Evolutionary conservation across 2,888 invertebrate genomes (phyloP).

Genomic region (Eumerus sabulonum): DNA sequence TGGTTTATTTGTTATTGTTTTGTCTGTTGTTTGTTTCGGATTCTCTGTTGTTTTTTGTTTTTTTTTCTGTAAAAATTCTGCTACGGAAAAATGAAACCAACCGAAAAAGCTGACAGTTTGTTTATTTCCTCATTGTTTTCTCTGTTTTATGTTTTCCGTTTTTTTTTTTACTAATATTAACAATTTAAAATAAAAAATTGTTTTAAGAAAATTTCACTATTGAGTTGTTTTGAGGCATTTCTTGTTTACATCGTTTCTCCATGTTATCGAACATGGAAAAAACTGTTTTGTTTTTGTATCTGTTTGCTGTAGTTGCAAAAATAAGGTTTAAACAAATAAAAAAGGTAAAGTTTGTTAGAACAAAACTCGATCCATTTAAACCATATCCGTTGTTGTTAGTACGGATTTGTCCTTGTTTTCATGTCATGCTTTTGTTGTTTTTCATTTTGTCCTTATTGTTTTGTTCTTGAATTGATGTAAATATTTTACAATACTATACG

Average conservation of each 20-base stretch:
- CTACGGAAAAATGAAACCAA: conserved; percentile 69
- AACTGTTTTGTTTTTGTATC: conserved; percentile 3
- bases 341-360: conserved; percentile 31
- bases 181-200: conserved; percentile 53
- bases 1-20: conserved; percentile 19
- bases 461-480: conserved; percentile 50
- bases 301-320: conserved; percentile 42
- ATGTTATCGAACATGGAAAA: too few species aligned
- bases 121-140: conserved; percentile 7
- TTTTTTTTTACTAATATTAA: conserved; percentile 44
- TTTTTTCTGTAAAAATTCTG: conserved; percentile 65
- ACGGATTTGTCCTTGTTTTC: conserved; percentile 4
- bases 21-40: too few species aligned
- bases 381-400: conserved; percentile 12
- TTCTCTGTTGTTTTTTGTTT: conserved; percentile 51
- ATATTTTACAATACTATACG: conserved; percentile 42
- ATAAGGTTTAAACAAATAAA: conserved; percentile 41
- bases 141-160: conserved; percentile 19
- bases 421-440: conserved; percentile 51
- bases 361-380: conserved; percentile 21
- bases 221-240: conserved; percentile 68
- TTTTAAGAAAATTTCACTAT: conserved; percentile 65
- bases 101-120: conserved; percentile 64
- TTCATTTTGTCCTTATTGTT: conserved; percentile 14
- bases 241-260: conserved; percentile 50